A percentile compares a stretch with the other conserved stretches of the same genome.
Conservation (phyloP, 2,888 invertebrate genomes). For the Heliconius ethilla region DNA sequence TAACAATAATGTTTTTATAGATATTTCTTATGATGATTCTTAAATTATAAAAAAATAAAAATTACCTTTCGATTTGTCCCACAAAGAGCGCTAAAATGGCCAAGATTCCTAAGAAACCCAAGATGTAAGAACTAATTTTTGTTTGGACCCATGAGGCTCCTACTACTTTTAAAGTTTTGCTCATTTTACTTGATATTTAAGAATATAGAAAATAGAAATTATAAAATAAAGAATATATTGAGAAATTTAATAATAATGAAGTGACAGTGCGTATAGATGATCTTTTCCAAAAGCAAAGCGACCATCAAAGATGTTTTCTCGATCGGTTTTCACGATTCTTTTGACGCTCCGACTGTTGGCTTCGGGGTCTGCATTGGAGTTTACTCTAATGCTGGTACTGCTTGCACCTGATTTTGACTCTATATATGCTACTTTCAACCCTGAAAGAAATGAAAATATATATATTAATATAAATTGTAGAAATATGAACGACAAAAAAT, state of each 20-base stretch:
- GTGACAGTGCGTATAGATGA: constrained; percentile 78
- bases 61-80: constrained; percentile 85
- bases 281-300: constrained; percentile 70
- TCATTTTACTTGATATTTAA: constrained; percentile 60
- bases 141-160: constrained; percentile 90
- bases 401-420: constrained; percentile 57
- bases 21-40: background rate
- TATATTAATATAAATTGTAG: background rate
- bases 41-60: background rate
- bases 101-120: constrained; percentile 85
- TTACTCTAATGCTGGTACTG: constrained; percentile 51
- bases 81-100: constrained; percentile 86
- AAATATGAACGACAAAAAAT: background rate
- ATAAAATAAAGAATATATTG: constrained; percentile 78
- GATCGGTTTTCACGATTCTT: constrained; percentile 63
- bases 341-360: constrained; percentile 56
- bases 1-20: background rate
- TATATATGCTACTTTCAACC: constrained; percentile 61
- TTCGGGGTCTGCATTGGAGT: constrained; percentile 68
- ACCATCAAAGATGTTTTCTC: constrained; percentile 72
- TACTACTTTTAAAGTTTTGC: constrained; percentile 88
- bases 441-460: constrained; percentile 62
- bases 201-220: constrained; percentile 54
- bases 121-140: constrained; percentile 87
- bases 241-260: constrained; percentile 82